Evolutionary conservation across 2,113 vertebrate genomes (phyloP), one percentile per base, ranked within the genome.

Genomic region (Seriola rivoliana): DNA sequence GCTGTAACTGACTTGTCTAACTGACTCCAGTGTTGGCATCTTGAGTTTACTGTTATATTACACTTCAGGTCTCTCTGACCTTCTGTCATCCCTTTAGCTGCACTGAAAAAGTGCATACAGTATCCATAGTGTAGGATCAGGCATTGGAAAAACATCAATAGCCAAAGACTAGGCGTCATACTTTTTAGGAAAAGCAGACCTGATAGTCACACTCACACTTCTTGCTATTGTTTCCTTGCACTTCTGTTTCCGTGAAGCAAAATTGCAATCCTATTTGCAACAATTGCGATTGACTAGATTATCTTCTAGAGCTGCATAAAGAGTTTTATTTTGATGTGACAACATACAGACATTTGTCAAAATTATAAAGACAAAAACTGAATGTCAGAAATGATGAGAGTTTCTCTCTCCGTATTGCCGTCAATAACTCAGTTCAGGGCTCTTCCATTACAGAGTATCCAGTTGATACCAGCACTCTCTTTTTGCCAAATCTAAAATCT

Each of bases 1-100:
- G 66, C 32, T 73, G 25, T 57, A 76, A 40, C 7, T 17, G 23
- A 71, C 19, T 17, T 67, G 38, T 71, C 58, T 32, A 11, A 75
- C 67, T 60, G 12, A 54, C 34, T 70, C 62, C 16, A 50, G 23
- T 16, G 34, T 67, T 77, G 42, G 29, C 12, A 42, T 11, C 38
- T 36, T 5, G 9, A 38, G 25, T 40, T 29, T 29, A 29, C 29
- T 46, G 8, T n/a, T 38, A 1, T 71, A 0, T 64, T 7, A 7
- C 16, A 68, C 48, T 59, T 36, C 3, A 57, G 38, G 3, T 81
- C 46, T 40, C n/a, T 65, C 48, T 64, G 44, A 50, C 40, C 19
- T 42, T 17, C 42, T 36, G 40, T 74, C 50, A 13, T 5, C 1
- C 46, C 46, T 71, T 63, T 17, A 42, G 32, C 19, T 66, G 44